Evolutionary conservation across 2,113 vertebrate genomes (phyloP).

Genomic region (Odobenus rosmarus): DNA sequence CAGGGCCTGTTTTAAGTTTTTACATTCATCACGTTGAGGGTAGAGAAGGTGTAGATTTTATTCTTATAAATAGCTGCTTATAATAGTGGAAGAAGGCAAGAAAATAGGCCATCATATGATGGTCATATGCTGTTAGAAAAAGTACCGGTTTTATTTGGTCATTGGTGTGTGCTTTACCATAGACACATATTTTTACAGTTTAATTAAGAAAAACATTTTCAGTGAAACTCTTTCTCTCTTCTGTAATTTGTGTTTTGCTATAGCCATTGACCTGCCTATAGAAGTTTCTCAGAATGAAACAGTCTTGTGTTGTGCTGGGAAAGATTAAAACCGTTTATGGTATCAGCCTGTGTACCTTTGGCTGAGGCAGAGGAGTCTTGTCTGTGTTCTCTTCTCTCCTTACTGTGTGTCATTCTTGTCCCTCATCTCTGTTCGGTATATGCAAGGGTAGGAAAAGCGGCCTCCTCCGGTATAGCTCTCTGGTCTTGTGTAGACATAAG

Average conservation of each 20-base stretch:
- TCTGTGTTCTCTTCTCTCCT: neutral
- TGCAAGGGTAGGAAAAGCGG: neutral
- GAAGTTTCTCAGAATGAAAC: neutral
- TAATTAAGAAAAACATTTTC: neutral
- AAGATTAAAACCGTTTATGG: neutral
- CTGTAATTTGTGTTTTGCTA: neutral
- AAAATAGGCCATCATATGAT: neutral
- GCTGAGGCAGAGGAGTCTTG: neutral
- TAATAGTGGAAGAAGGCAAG: neutral
- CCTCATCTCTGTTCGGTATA: neutral
- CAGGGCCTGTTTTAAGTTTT: neutral
- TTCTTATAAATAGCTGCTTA: conserved; percentile 21
- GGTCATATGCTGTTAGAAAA: neutral
- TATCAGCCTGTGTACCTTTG: neutral
- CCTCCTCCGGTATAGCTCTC: neutral
- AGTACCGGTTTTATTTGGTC: neutral
- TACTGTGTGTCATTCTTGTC: neutral
- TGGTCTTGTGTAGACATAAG: neutral
- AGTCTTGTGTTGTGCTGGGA: neutral
- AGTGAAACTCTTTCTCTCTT: neutral
- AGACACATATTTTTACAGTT: neutral
- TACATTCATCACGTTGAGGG: neutral
- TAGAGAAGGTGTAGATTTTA: neutral
- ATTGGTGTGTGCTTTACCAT: neutral
- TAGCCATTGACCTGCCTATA: neutral